Evolutionary conservation across 2,888 invertebrate genomes (phyloP), one percentile per base, ranked within the genome.

Genomic region (Scaptomyza flava): DNA sequence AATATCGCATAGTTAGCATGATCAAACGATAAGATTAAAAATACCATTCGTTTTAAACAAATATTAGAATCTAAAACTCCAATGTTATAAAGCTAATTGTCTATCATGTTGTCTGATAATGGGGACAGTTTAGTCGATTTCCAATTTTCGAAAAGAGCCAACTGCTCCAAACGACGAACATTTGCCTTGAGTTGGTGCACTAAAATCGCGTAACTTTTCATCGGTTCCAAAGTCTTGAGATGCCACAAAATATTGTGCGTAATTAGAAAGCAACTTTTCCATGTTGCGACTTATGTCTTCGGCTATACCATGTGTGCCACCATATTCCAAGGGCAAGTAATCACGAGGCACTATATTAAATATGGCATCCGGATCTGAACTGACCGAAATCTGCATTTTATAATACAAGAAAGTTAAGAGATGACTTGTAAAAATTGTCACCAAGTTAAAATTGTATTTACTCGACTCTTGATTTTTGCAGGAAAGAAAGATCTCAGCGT

Each of bases 311-410:
- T 93, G 93, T 11, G 93, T 92, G 36, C 95, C 95, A 11, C 95
- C 95, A 82, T 95, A 95, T 85, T 95, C 95, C 8, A 89, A 90
- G 0, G 95, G 95, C 47, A 95, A 90, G 45, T 94, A 91, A 3
- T 93, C 92, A 74, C 93, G 93, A 0, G 95, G 94, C 20, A 95
- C 92, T 67, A 93, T 81, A 72, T 94, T 92, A 78, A 94, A 94
- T 69, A 96, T 91, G 27, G 93, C 93, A 8, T 94, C 93, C 38
- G 93, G 93, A 76, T 93, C 83, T 34, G 93, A 93, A 74, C 94
- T 94, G 11, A 94, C 92, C 76, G 92, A 92, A 48, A 95, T 85
- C 95, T 95, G 38, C 0, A 31, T n/a, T 34, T 7, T 43, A 17
- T 1, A 0, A 31, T 3, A 30, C 30, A 0, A 1, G 6, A 12